These are phyloP conservation scores for Symphodus melops DNA, from an alignment of 2,113 vertebrate species.

Conservation along the genomic window DNA sequence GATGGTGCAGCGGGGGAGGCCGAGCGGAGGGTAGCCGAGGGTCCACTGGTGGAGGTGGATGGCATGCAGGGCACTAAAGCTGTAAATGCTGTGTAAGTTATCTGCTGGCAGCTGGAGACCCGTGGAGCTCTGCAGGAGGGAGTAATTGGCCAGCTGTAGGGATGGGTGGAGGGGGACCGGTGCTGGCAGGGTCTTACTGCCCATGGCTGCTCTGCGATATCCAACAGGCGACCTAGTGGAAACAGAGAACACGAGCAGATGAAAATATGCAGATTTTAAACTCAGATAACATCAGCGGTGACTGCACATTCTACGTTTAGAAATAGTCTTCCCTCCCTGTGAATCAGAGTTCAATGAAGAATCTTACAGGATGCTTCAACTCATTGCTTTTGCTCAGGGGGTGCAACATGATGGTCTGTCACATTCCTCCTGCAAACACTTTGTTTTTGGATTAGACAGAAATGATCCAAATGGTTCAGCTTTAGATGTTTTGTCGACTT, in stretches of 20 bases:
- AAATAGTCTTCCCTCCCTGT: no score
- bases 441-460: no score
- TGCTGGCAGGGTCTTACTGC: slow-evolving; percentile 96
- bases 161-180: slow-evolving; percentile 97
- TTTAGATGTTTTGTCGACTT: no score
- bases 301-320: no score
- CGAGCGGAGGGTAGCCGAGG: slow-evolving; percentile 92
- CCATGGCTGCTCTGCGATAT: slow-evolving; percentile 82
- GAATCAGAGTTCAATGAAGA: no score
- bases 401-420: no score
- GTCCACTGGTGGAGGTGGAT: slow-evolving; percentile 99
- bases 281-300: neutral
- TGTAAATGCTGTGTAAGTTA: slow-evolving; percentile 93
- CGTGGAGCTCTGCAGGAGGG: slow-evolving; percentile 93
- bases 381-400: no score
- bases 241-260: slow-evolving; percentile 25
- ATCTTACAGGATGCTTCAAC: no score
- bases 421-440: no score
- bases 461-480: no score
- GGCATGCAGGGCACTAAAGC: slow-evolving; percentile 94
- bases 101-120: slow-evolving; percentile 94
- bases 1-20: slow-evolving; percentile 91
- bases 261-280: slow-evolving; percentile 6
- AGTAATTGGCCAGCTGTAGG: slow-evolving; percentile 96
- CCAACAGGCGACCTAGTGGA: slow-evolving; percentile 14